phyloP scores from a whole-genome alignment of 2,888 invertebrate species.

The Platynereis dumerilii region DNA sequence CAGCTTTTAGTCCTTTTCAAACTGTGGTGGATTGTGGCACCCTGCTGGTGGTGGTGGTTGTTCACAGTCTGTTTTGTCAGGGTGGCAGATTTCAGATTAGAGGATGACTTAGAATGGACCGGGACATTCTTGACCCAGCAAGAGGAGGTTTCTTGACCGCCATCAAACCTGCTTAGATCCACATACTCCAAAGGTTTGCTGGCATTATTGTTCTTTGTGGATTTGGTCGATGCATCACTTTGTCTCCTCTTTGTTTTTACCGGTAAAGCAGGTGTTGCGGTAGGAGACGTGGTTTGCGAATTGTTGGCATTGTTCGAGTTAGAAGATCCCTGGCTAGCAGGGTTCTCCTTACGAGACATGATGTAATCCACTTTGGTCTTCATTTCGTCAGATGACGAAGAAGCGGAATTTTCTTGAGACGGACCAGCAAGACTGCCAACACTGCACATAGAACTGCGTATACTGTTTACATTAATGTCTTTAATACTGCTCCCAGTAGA shows the following conservation, averaged over 20 bases:
- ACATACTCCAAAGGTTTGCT: constrained; percentile 31
- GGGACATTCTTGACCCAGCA: constrained; percentile 1
- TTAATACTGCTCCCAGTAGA: constrained; percentile 16
- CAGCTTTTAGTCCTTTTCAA: constrained; percentile 3
- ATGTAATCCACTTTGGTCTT: no score
- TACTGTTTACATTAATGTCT: constrained; percentile 16
- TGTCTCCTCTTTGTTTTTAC: background rate
- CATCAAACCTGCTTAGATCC: constrained; percentile 32
- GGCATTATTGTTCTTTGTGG: no score
- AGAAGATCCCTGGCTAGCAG: no score
- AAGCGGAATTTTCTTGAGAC: background rate
- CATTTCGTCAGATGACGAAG: background rate
- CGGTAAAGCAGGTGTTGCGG: no score
- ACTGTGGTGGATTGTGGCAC: constrained; percentile 1
- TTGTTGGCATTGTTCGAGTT: no score
- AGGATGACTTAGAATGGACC: background rate
- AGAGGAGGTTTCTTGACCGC: constrained; percentile 18
- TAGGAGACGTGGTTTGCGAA: no score
- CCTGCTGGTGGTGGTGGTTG: no score
- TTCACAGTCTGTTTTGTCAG: no score
- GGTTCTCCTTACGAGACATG: no score
- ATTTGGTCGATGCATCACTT: background rate
- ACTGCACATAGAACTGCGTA: constrained; percentile 19
- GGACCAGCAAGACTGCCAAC: constrained; percentile 6
- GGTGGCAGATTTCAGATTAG: no score